These are phyloP conservation scores for Diarsia rubi DNA, from an alignment of 2,888 invertebrate genomes.

Conservation along the genomic window DNA sequence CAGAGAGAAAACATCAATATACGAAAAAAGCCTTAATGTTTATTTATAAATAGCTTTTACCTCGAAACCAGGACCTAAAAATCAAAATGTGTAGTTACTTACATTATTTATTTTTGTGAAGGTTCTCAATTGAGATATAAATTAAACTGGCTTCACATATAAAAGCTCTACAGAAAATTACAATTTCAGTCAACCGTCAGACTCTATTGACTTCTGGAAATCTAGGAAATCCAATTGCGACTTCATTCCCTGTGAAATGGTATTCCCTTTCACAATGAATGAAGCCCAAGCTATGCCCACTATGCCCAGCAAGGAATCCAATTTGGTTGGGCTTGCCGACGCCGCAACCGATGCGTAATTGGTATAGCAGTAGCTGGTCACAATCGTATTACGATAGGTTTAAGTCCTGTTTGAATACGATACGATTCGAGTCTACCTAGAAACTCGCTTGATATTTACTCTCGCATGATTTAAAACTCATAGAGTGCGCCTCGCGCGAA, in stretches of 20 bases:
- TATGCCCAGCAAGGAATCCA: constrained; percentile 11
- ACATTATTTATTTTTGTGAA: constrained; percentile 3
- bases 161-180: constrained; percentile 1
- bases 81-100: neutral
- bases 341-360: constrained; percentile 22
- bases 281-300: no score
- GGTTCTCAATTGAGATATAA: constrained; percentile 6
- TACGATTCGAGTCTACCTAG: neutral
- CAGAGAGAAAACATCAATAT: constrained; percentile 5
- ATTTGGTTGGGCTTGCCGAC: constrained; percentile 12
- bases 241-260: neutral
- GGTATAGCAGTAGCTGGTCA: neutral
- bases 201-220: constrained; percentile 8
- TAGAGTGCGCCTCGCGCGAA: neutral
- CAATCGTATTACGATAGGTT: constrained; percentile 3
- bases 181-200: neutral
- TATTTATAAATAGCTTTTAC: constrained; percentile 7
- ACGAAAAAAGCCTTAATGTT: neutral
- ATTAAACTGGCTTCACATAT: neutral
- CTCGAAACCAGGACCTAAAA: neutral
- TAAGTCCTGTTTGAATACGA: neutral
- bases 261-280: no score
- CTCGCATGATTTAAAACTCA: neutral
- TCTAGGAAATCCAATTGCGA: constrained; percentile 30
- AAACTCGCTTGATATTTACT: neutral